Evolutionary conservation across 2,113 vertebrate species (phyloP), one percentile per base, ranked within the genome.

Genomic region (Pluvialis apricaria): DNA sequence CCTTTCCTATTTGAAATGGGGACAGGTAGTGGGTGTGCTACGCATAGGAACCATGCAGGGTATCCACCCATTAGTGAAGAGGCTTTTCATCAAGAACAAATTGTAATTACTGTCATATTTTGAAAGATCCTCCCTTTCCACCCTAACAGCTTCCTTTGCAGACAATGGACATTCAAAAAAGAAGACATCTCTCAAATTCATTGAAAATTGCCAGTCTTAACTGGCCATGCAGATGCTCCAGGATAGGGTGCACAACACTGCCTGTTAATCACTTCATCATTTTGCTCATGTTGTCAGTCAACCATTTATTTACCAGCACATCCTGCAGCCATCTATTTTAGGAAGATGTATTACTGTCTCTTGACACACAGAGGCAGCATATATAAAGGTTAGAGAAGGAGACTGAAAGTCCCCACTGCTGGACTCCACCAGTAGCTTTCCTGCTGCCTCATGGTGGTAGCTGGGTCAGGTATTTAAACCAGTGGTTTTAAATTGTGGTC

Each of bases 301-400:
- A 55, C n/a, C 29, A 26, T 55, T 55, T 65, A 62, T 55, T 65
- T 25, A 69, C 52, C 81, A 85, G 49, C 24, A 58, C 45, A 75
- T 52, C 81, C 90, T 55, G 78, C 78, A 90, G 73, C 60, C 93
- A 85, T 66, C 87, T 95, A 12, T 83, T 94, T 91, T 36, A 44
- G 84, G 84, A 90, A 91, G 89, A 95, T 92, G 94, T 96, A 95
- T 90, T 96, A 91, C 95, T 91, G 55, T 82, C 58, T 96, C 47
- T 40, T 82, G 87, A 97, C 95, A 95, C 93, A 96, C 79, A 91
- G 91, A 97, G 93, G 94, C 96, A 97, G 95, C 93, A 95, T 11
- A 73, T 77, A 95, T 70, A 95, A 97, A 95, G 96, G 90, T 90
- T 95, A 94, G 79, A 68, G 45, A 85, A 91, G 68, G 51, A 87